Base-by-base conservation (phyloP, 2,888 invertebrate genomes). In the Acrobasis suavella region DNA sequence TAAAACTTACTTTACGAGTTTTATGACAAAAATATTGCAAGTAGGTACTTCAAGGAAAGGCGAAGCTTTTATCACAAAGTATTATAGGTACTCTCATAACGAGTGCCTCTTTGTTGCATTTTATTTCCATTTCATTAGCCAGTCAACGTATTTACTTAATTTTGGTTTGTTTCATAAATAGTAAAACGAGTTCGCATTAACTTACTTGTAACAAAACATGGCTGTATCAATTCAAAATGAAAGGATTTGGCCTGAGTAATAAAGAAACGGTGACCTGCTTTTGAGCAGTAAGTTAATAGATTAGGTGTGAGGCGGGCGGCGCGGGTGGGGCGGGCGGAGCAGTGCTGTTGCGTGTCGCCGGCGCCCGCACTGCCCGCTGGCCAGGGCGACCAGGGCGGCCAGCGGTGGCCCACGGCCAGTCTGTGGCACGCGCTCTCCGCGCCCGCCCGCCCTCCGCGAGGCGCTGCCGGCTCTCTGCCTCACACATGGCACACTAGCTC, bases 381-480 rank as follows among this genome's bases (percentile, higher is more conserved):
- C 56, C 56, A 56, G 46, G 83, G 81, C 80, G 87, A 86, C 81
- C 86, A 83, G 83, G 83, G 81, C 80, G 87, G 86, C 81, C 86
- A 83, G 83, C 79, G 75, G 78, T 74, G 74, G 72, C 69, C 72
- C 70, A 70, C 71, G 76, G 80, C 78, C 91, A 91, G 91, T 91
- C 87, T 85, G 83, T 81, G 89, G 85, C 82, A 73, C 84, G 91
- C 91, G 89, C 87, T 86, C 87, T 85, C 81, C 84, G 89, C 87
- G 90, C 87, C 84, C 83, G 86, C 90, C 82, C 91, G 89, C 85
- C 80, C 75, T 70, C 63, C 70, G 76, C 80, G 80, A 77, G 71
- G 69, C 71, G 72, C 73, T 65, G 49, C 38, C 42, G 66, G 67
- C 70, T 66, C 70, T 67, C 32, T 8, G 32, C 65, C 65, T 66